These are phyloP conservation scores for Cichladusa arquata DNA, from an alignment of 2,113 vertebrate species.

Conservation along the genomic window DNA sequence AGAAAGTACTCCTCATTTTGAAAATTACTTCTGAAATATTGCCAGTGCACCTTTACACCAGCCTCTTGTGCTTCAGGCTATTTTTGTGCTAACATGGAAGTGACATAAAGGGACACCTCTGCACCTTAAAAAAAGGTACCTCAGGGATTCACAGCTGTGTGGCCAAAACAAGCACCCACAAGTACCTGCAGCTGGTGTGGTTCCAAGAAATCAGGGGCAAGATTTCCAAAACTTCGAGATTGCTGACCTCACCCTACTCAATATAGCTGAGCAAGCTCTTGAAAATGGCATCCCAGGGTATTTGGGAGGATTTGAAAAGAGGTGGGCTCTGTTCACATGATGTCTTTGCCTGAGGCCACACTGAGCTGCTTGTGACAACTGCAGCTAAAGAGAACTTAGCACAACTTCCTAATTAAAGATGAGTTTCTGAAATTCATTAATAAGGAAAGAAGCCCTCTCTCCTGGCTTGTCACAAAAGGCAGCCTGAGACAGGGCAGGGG, in stretches of 20 bases:
- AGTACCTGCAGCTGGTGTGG: not conserved
- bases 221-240: not conserved
- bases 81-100: not conserved
- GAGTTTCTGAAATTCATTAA: not conserved
- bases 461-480: not conserved
- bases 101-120: not conserved
- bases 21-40: not conserved
- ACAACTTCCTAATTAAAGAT: not conserved
- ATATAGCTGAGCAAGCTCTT: not conserved
- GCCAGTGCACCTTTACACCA: not conserved
- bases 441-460: not conserved
- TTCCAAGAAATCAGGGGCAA: not conserved
- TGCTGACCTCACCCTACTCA: not conserved
- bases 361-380: not conserved
- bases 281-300: not conserved
- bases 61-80: not conserved
- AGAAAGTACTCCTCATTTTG: not conserved
- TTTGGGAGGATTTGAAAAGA: not conserved
- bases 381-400: not conserved
- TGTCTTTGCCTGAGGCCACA: not conserved
- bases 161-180: not conserved
- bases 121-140: not conserved
- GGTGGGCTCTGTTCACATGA: not conserved
- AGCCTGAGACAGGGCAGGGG: not conserved
- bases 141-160: not conserved